These are phyloP conservation scores for Siphamia tubifer DNA, from an alignment of 2,113 vertebrate genomes.

Conservation along the genomic window DNA sequence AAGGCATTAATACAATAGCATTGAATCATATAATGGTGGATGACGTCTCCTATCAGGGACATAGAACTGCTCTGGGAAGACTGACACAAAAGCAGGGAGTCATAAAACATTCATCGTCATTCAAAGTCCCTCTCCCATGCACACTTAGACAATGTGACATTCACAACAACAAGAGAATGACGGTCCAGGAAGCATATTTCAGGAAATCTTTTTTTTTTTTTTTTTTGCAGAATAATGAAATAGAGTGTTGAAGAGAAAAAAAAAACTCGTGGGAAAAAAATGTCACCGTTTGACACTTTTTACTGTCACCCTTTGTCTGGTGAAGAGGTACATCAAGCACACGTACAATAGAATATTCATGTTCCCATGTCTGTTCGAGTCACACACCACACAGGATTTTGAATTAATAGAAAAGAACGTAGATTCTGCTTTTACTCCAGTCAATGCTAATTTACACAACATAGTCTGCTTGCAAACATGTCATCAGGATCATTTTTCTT, in stretches of 20 bases:
- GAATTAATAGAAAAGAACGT: neutral
- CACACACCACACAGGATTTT: neutral
- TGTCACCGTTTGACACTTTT: constrained; percentile 29
- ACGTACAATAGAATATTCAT: neutral
- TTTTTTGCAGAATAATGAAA: constrained; percentile 36
- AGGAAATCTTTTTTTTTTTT: constrained; percentile 57
- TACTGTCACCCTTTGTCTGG: constrained; percentile 40
- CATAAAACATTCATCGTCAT: constrained; percentile 83
- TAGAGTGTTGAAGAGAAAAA: neutral
- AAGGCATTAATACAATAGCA: constrained; percentile 28
- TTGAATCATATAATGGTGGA: constrained; percentile 26
- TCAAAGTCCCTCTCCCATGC: constrained; percentile 66
- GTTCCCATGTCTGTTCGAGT: neutral
- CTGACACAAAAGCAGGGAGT: constrained; percentile 73
- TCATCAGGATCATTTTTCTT: constrained; percentile 39
- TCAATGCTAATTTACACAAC: neutral
- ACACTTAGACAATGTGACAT: constrained; percentile 75
- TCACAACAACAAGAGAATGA: constrained; percentile 69
- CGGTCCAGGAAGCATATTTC: constrained; percentile 63
- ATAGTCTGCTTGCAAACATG: constrained; percentile 7
- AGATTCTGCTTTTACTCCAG: neutral
- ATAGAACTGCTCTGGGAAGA: constrained; percentile 41
- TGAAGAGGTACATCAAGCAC: neutral
- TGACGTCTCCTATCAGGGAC: constrained; percentile 34
- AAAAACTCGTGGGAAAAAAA: constrained; percentile 41